Evolutionary conservation across 2,797 vertebrate genomes (phyloP).

Genomic region (Xiphophorus birchmanni): DNA sequence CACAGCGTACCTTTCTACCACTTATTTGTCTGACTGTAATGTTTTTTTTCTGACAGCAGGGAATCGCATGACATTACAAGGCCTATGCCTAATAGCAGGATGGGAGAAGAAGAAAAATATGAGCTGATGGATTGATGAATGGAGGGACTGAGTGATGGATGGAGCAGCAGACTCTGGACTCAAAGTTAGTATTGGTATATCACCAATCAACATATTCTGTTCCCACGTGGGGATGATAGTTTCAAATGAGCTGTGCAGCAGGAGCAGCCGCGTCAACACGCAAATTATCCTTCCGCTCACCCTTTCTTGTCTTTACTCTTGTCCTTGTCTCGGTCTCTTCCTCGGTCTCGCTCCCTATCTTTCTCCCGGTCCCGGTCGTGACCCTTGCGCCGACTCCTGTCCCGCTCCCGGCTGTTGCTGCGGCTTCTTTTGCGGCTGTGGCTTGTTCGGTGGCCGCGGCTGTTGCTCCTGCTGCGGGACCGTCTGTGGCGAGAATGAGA

Average conservation of each 20-base stretch:
- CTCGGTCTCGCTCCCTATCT: slow-evolving; percentile 81
- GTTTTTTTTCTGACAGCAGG: slow-evolving; percentile 53
- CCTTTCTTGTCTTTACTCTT: slow-evolving; percentile 85
- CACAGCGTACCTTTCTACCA: slow-evolving; percentile 16
- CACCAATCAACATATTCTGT: slow-evolving; percentile 28
- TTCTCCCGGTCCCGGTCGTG: slow-evolving; percentile 83
- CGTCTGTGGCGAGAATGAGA: slow-evolving; percentile 85
- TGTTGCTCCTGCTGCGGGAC: slow-evolving; percentile 85
- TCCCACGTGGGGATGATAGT: slow-evolving; percentile 17
- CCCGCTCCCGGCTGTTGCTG: slow-evolving; percentile 81
- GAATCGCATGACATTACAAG: slow-evolving; percentile 61
- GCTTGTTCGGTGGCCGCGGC: slow-evolving; percentile 41
- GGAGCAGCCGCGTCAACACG: slow-evolving; percentile 18
- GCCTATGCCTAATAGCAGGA: slow-evolving; percentile 47
- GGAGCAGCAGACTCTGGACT: slow-evolving; percentile 43
- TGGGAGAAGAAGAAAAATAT: slow-evolving; percentile 49
- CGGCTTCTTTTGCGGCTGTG: slow-evolving; percentile 81
- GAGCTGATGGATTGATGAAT: slow-evolving; percentile 56
- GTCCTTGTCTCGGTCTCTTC: slow-evolving; percentile 69
- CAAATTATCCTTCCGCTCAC: slow-evolving; percentile 75
- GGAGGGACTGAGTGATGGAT: slow-evolving; percentile 59
- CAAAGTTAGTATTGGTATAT: slow-evolving; percentile 42
- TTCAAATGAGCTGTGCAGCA: slow-evolving; percentile 32
- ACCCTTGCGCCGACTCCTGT: slow-evolving; percentile 85
- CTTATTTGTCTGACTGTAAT: slow-evolving; percentile 47